Base-by-base conservation (phyloP, 2,113 vertebrate genomes). In the Alaudala cheleensis region DNA sequence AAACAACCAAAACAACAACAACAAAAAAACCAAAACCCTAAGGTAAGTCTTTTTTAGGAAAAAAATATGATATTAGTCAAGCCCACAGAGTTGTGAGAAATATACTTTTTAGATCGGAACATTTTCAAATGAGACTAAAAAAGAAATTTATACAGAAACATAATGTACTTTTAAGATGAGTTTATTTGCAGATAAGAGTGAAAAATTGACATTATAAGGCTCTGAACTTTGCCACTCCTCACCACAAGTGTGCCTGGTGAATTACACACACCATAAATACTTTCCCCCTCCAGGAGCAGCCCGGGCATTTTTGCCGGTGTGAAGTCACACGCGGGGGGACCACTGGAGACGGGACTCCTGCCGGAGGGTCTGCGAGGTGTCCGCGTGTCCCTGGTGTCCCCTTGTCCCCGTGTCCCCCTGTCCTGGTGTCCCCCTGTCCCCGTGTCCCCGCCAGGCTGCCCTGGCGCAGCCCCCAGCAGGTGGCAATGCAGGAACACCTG, bases 401-500 rank as follows among this genome's bases (percentile, higher is more conserved):
- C 9, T 6, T 34, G 65, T 44, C 17, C 29, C 69, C 23, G 14
- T 11, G 72, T 12, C 29, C 44, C 29, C 5, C 6, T 14, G 73
- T 61, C 57, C 49, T 7, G 2, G 8, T 66, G 40, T 44, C 62
- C 31, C 64, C 9, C 6, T 34, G 65, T 44, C 17, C 29, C 69
- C 23, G 14, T 11, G 72, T 77, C 73, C 74, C 45, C 2, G 56
- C 12, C 29, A n/a, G 40, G 66, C n/a, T 60, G 92, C 42, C 45
- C 21, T 73, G 64, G 45, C 26, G 4, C 50, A 42, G 71, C 70
- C 45, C 89, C 95, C 95, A 89, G 96, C 83, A 97, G 96, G 67
- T 96, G 96, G 96, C 92, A 89, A 84, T 95, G 91, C 84, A 95
- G 96, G 96, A 92, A 7, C 88, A 69, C 58, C 71, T 25, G 57